phyloP scores from a whole-genome alignment of 2,113 vertebrate species.

The Zosterops hypoxanthus region DNA sequence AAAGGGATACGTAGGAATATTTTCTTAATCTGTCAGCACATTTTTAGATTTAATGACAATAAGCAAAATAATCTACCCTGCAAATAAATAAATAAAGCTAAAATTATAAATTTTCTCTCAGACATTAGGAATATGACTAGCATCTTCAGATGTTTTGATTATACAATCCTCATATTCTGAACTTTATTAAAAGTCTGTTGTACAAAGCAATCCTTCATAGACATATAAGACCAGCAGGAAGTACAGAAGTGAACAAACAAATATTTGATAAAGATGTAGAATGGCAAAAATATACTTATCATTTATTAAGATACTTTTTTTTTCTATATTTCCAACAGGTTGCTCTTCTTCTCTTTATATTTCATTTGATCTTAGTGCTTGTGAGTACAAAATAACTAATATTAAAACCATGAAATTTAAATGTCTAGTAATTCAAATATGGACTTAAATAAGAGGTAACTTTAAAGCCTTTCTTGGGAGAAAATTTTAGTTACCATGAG shows the following conservation, averaged over 20 bases:
- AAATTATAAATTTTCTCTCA: background rate
- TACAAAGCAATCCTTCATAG: background rate
- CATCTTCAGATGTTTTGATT: background rate
- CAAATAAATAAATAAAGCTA: background rate
- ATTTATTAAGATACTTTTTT: background rate
- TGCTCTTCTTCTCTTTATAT: background rate
- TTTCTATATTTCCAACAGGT: background rate
- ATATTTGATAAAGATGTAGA: background rate
- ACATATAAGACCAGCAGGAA: background rate
- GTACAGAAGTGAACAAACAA: background rate
- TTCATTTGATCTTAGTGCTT: background rate
- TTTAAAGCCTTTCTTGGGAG: background rate
- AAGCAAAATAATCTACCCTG: background rate
- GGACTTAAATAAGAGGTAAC: background rate
- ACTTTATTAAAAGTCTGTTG: background rate
- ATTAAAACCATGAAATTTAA: background rate
- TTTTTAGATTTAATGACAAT: background rate
- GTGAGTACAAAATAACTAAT: background rate
- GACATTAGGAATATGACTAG: background rate
- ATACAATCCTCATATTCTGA: background rate
- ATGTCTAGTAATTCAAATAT: background rate
- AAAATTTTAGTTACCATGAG: background rate
- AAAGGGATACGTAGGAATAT: background rate
- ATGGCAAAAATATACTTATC: background rate
- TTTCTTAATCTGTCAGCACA: background rate